Conservation (phyloP, 2,113 vertebrate genomes). For the Corynorhinus townsendii region DNA sequence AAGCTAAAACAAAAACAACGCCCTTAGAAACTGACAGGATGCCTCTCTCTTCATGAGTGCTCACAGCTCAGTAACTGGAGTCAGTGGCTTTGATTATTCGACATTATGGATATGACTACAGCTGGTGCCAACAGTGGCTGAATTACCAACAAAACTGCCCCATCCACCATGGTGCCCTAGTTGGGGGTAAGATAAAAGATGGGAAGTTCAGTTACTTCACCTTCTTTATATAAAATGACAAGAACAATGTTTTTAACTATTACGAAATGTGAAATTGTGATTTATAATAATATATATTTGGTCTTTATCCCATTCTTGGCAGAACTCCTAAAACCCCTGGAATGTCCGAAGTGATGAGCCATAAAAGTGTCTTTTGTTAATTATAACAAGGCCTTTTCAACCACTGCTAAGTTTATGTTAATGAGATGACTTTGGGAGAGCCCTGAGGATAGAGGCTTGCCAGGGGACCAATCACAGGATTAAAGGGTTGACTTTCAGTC, state of each 20-base stretch:
- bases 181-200: background rate
- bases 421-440: background rate
- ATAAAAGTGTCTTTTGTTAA: background rate
- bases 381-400: background rate
- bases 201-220: background rate
- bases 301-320: background rate
- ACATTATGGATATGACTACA: background rate
- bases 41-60: background rate
- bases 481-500: background rate
- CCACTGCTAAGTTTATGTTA: background rate
- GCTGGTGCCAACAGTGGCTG: background rate
- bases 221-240: background rate
- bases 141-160: background rate
- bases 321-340: background rate
- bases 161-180: background rate
- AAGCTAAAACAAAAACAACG: background rate
- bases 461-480: background rate
- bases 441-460: background rate
- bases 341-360: background rate
- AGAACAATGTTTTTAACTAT: background rate
- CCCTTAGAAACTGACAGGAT: background rate
- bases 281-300: background rate
- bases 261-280: background rate
- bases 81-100: background rate
- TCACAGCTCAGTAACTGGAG: background rate